These are phyloP conservation scores for Mus spicilegus DNA, from an alignment of 2,113 vertebrate genomes.

Conservation along the genomic window DNA sequence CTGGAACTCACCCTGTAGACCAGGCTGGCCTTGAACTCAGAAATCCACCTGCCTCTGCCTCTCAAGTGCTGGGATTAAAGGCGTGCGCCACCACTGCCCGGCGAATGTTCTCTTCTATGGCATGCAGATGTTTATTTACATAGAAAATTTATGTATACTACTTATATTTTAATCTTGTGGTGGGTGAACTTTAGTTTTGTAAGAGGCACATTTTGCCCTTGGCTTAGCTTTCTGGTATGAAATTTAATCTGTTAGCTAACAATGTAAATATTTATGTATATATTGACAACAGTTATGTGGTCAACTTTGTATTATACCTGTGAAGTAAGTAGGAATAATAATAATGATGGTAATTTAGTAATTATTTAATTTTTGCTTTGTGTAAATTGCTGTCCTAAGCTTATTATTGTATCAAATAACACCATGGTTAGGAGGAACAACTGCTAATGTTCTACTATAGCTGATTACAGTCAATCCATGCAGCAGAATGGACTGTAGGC, in stretches of 20 bases:
- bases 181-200: background rate
- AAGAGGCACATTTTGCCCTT: constrained; percentile 42
- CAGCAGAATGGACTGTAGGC: background rate
- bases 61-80: no score
- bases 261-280: constrained; percentile 39
- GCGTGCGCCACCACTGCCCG: no score
- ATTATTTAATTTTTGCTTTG: constrained; percentile 41
- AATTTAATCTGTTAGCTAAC: constrained; percentile 34
- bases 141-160: background rate
- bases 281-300: background rate
- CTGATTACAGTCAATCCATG: background rate
- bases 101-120: background rate
- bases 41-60: no score
- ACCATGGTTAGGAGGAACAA: background rate
- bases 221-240: constrained; percentile 52
- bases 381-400: background rate
- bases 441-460: background rate
- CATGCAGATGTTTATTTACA: constrained; percentile 39
- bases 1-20: no score
- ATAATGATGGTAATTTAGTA: background rate
- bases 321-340: constrained; percentile 27
- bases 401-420: background rate
- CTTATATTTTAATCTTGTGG: constrained; percentile 50
- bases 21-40: no score
- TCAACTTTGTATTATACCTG: background rate